Conservation (phyloP, 2,113 vertebrate genomes). For the Pangasianodon gigas region DNA sequence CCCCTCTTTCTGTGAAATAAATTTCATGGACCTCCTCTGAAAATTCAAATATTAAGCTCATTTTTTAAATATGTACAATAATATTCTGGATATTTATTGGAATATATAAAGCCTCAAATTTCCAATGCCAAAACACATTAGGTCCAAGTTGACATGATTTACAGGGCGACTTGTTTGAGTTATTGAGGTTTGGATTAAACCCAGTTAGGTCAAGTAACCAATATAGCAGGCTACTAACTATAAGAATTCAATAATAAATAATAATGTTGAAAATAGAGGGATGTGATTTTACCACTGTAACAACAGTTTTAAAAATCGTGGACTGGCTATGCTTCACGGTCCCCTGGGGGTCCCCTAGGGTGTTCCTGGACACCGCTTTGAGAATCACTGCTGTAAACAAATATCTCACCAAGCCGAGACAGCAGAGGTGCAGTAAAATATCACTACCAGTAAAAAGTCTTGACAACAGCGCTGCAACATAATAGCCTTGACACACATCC, state of each 20-base stretch:
- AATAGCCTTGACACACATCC: neutral
- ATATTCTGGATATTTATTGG: neutral
- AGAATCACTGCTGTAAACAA: neutral
- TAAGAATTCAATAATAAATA: neutral
- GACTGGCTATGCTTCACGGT: neutral
- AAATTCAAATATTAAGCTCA: neutral
- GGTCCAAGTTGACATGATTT: neutral
- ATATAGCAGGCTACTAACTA: neutral
- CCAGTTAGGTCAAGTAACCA: neutral
- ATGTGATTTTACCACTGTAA: neutral
- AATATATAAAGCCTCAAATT: neutral
- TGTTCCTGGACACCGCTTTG: neutral
- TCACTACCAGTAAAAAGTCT: neutral
- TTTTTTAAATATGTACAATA: neutral
- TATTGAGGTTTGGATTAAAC: neutral
- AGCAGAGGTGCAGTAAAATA: neutral
- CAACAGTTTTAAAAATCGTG: neutral
- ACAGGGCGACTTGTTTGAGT: neutral
- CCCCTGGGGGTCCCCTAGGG: neutral
- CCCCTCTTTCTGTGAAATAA: neutral
- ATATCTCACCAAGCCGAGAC: neutral
- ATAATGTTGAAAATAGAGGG: too few species aligned
- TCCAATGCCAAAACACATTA: neutral
- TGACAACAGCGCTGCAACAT: neutral
- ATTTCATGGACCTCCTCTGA: neutral